phyloP scores from a whole-genome alignment of 2,888 invertebrate species.

The Ormyrus nitidulus region DNA sequence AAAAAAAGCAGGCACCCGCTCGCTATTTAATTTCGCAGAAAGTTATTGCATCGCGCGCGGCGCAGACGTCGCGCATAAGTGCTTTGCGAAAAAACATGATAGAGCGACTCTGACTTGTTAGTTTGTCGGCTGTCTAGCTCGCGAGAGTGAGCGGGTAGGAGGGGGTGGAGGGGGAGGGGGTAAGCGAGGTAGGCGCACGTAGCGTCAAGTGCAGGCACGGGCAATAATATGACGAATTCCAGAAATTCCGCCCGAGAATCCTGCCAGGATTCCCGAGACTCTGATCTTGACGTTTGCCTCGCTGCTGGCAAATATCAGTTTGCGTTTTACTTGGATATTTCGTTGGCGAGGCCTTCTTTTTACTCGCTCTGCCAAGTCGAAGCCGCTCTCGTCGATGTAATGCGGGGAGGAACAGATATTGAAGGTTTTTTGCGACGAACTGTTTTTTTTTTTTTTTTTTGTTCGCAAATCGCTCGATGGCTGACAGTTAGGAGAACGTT shows the following conservation, averaged over 20 bases:
- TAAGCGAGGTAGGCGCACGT: constrained; percentile 57
- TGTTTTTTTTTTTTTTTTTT: no score
- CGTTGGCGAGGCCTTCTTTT: neutral
- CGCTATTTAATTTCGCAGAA: no score
- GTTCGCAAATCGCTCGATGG: no score
- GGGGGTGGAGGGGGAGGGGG: constrained; percentile 59
- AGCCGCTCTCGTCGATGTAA: no score
- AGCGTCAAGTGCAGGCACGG: constrained; percentile 63
- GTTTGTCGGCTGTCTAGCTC: constrained; percentile 55
- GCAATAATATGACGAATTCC: constrained; percentile 48
- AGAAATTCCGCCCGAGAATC: constrained; percentile 26
- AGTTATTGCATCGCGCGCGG: no score
- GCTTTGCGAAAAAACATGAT: neutral
- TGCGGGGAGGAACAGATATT: no score
- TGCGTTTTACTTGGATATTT: neutral
- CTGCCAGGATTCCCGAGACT: neutral
- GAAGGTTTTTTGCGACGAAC: no score
- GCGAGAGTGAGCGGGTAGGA: constrained; percentile 55
- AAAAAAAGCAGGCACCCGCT: no score
- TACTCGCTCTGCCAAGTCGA: no score
- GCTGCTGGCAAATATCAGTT: constrained; percentile 37
- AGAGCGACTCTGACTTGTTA: constrained; percentile 41
- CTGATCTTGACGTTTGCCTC: constrained; percentile 46
- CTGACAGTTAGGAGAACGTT: no score
- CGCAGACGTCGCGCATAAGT: neutral